Base-by-base conservation (phyloP, 2,888 invertebrate species). In the Amorpha juglandis region DNA sequence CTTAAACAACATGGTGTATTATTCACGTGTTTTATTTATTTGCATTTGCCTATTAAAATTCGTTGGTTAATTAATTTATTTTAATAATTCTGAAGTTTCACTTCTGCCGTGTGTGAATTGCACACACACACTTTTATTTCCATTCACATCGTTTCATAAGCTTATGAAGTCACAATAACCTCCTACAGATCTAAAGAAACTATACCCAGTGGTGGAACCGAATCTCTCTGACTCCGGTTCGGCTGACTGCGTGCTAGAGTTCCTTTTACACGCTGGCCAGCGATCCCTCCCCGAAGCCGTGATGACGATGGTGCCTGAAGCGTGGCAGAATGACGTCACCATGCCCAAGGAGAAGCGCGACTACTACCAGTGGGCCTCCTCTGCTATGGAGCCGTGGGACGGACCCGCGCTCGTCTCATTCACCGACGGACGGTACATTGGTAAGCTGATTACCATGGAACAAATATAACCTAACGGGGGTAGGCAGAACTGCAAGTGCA, bases 361-460 rank as follows among this genome's bases (percentile, higher is more conserved):
- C 82, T 99, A 98, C 87, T 99, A 99, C 91, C 97, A 98, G 75
- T 99, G 99, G 99, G 97, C 98, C 14, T 97, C 98, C 0, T 99
- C 97, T 82, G 97, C 97, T 19, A 99, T 99, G 99, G 99, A 99
- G 87, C 99, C 99, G 0, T 99, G 99, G 99, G 99, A 99, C 89
- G 99, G 99, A 38, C 97, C 98, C 1, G 99, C 99, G 0, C 93
- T 99, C 69, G 95, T 99, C 66, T 98, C 99, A 0, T 99, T 99
- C 90, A 98, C 99, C 62, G 99, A 99, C 91, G 99, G 99, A 42
- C 96, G 99, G 42, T 99, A 98, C 84, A 97, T 99, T 80, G 99
- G 97, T 93, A 55, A 83, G 45, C 27, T 4, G n/a, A n/a, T n/a
- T 27, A 27, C 27, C 27, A 3, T 27, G 27, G 27, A 27, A 27